Percentiles rank a stretch among this genome's conserved stretches.
phyloP scores from a whole-genome alignment of 2,113 vertebrate genomes.

The Panurus biarmicus region DNA sequence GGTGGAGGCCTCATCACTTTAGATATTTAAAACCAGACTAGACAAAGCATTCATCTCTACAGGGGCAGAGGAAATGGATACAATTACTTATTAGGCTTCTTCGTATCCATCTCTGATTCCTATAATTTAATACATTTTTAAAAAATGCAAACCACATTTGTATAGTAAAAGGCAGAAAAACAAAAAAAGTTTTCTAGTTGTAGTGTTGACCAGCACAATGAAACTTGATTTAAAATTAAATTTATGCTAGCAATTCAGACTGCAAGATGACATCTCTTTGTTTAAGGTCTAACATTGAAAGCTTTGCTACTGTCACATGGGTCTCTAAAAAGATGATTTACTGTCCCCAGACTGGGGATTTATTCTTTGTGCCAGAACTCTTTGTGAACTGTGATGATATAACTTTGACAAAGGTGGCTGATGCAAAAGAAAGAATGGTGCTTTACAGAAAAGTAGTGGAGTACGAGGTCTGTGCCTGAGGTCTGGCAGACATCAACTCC shows the following conservation, averaged over 20 bases:
- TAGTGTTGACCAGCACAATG: not conserved
- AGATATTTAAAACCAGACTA: constrained; percentile 18
- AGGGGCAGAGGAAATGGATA: not conserved
- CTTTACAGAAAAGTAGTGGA: not conserved
- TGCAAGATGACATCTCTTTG: not conserved
- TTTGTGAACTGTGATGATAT: not conserved
- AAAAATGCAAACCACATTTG: not conserved
- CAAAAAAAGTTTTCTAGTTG: not conserved
- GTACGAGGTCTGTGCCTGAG: not conserved
- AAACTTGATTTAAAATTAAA: constrained; percentile 5
- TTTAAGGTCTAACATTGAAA: not conserved
- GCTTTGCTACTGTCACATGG: not conserved
- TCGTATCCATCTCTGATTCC: not conserved
- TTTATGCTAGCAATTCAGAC: not conserved
- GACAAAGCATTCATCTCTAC: constrained; percentile 5
- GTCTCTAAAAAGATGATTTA: not conserved
- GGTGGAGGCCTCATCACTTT: not conserved
- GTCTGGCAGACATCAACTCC: not conserved
- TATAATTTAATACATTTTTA: not conserved
- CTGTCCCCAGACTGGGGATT: not conserved
- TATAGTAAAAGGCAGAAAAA: not conserved
- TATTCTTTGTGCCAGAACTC: not conserved
- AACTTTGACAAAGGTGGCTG: not conserved
- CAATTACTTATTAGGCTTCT: not conserved
- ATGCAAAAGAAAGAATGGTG: not conserved